A percentile compares a stretch with the other conserved stretches of the same genome.
Evolutionary conservation across 2,797 vertebrate genomes (phyloP).

Genomic region (Gila robusta): DNA sequence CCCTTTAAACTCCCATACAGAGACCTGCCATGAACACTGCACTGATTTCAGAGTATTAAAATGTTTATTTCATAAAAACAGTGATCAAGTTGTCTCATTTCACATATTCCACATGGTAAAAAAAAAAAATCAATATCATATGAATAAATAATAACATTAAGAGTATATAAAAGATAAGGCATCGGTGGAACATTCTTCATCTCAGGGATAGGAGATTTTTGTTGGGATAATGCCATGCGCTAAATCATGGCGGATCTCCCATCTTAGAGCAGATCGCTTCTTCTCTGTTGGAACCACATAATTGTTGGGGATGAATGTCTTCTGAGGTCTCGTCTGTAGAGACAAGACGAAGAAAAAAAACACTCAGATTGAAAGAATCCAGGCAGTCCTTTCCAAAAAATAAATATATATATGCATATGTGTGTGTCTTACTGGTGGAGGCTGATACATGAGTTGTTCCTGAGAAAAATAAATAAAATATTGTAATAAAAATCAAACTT

Average conservation of each 20-base stretch:
- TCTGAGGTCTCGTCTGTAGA: constrained; percentile 74
- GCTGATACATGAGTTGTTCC: constrained; percentile 78
- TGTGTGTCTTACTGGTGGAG: constrained; percentile 71
- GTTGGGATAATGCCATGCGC: constrained; percentile 73
- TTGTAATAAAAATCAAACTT: neutral
- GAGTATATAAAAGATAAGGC: constrained; percentile 39
- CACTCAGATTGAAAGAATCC: neutral
- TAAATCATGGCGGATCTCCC: constrained; percentile 85
- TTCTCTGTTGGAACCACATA: constrained; percentile 90
- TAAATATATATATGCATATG: neutral
- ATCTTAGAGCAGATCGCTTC: constrained; percentile 86
- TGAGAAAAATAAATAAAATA: constrained; percentile 49
- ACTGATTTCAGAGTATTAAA: constrained; percentile 40
- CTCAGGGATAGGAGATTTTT: constrained; percentile 3
- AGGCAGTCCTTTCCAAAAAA: neutral
- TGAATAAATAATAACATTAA: constrained; percentile 20
- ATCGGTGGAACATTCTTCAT: neutral
- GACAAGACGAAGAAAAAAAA: neutral
- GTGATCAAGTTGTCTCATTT: constrained; percentile 46
- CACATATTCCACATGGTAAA: constrained; percentile 44
- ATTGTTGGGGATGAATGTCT: constrained; percentile 77
- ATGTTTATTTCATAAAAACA: constrained; percentile 58
- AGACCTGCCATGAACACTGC: constrained; percentile 76
- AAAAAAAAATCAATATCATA: constrained; percentile 57
- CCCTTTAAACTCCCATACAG: constrained; percentile 85